A percentile compares a stretch with the other conserved stretches of the same genome.
phyloP scores from a whole-genome alignment of 1,140 invertebrate genomes.

The Bombus vancouverensis region DNA sequence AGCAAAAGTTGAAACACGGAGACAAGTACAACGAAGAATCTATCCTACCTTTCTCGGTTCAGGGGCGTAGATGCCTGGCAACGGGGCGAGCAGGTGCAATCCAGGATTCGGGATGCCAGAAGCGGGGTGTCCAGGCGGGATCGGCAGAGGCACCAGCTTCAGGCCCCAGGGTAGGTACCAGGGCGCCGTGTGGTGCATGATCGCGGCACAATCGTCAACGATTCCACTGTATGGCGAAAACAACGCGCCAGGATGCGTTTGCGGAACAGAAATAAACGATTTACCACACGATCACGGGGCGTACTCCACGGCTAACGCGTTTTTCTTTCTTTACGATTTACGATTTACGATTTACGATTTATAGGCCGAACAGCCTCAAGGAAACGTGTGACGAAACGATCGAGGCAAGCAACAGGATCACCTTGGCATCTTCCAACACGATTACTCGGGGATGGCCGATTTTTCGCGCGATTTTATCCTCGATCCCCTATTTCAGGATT shows the following conservation, averaged over 20 bases:
- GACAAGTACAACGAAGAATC: not conserved
- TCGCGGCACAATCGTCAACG: constrained; percentile 57
- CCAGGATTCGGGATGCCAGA: constrained; percentile 79
- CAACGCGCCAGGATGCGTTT: constrained; percentile 49
- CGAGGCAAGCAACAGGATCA: constrained; percentile 41
- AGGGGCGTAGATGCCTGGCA: constrained; percentile 81
- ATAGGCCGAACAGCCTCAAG: not conserved
- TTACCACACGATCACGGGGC: not conserved
- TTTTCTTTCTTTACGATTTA: not conserved
- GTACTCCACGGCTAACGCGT: not conserved
- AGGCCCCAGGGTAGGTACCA: constrained; percentile 82
- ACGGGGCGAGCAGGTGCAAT: constrained; percentile 78
- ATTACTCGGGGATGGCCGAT: not conserved
- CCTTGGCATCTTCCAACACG: constrained; percentile 56
- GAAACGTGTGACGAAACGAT: not conserved
- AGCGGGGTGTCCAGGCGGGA: constrained; percentile 79
- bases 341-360: no score
- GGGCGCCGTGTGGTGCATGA: constrained; percentile 81
- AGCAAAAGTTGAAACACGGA: not conserved
- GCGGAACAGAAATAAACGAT: not conserved
- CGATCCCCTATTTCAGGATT: not conserved
- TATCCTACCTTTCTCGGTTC: constrained; percentile 80
- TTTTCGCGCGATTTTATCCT: no score
- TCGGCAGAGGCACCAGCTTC: constrained; percentile 80
- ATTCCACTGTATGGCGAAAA: constrained; percentile 42